Base-by-base conservation (phyloP, 1,140 invertebrate genomes). In the Phortica variegata region DNA sequence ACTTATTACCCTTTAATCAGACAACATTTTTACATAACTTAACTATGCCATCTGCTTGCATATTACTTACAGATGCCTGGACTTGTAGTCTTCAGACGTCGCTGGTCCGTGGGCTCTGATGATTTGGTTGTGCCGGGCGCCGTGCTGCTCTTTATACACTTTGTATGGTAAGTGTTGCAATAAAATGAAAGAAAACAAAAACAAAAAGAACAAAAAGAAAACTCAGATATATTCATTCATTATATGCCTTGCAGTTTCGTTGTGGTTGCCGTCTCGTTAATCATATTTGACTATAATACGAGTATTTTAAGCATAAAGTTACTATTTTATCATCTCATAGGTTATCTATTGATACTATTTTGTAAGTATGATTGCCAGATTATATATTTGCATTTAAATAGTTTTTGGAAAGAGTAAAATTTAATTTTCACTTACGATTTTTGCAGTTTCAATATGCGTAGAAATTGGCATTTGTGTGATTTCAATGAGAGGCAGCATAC, bases 91-190 rank as follows among this genome's bases (percentile, higher is more conserved):
- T 93, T 93, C 78, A 81, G 85, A 54, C 81, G 91, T 58, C 83
- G 91, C 54, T 94, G 91, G 91, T 87, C 87, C 60, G 88, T 92
- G 53, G 91, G 90, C 56, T 91, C 89, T 49, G 91, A 94, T 78
- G 91, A 94, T 80, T 81, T 94, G 41, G 88, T 92, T 46, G 85
- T 93, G 12, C 90, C 91, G 15, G 89, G 87, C 13, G 81, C 83
- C 48, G 85, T 91, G 68, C 80, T 93, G 3, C 83, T 89, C 61
- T 70, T 85, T 34, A 74, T 91, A 34, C 90, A 93, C 77, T 76
- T 86, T 29, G 81, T 87, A 71, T 93, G 91, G 91, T 93, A 75
- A 83, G 82, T 49, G 41, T 2, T 36, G 2, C 9, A 12, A 2
- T 38, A 13, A 23, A 7, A 23, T 19, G n/a, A n/a, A n/a, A n/a